phyloP scores from a whole-genome alignment of 2,888 invertebrate species.

The Lordiphosa fenestrarum region DNA sequence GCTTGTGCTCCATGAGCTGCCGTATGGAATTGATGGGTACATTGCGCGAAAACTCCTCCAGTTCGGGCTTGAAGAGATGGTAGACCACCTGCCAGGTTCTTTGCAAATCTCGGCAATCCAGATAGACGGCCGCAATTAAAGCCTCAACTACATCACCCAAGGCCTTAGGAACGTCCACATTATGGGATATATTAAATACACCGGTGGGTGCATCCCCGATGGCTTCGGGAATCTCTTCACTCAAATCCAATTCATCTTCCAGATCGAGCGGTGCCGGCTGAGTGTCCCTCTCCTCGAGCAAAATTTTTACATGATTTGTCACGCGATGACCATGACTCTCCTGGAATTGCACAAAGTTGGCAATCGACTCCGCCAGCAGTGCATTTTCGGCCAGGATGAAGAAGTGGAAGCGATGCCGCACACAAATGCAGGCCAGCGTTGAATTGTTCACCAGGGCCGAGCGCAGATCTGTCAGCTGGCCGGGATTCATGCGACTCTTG shows the following conservation, averaged over 20 bases:
- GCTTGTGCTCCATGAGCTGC: slow-evolving; percentile 90
- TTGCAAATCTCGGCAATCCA: slow-evolving; percentile 89
- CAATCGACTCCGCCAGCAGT: slow-evolving; percentile 80
- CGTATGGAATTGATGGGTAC: slow-evolving; percentile 96
- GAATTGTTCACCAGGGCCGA: slow-evolving; percentile 98
- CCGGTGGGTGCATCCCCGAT: slow-evolving; percentile 7
- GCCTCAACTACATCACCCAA: slow-evolving; percentile 97
- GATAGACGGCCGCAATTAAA: slow-evolving; percentile 92
- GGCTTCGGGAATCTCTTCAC: background rate
- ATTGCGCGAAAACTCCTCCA: slow-evolving; percentile 88
- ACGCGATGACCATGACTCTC: slow-evolving; percentile 71
- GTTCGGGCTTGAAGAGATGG: slow-evolving; percentile 91
- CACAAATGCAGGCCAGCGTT: slow-evolving; percentile 94
- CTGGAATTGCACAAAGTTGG: slow-evolving; percentile 77
- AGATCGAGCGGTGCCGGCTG: slow-evolving; percentile 26
- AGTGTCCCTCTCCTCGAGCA: slow-evolving; percentile 72
- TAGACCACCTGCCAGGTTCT: slow-evolving; percentile 91
- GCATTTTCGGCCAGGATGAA: slow-evolving; percentile 83
- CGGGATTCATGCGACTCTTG: slow-evolving; percentile 86
- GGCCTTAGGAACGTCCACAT: slow-evolving; percentile 92
- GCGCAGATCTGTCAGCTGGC: slow-evolving; percentile 94
- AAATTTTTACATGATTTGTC: slow-evolving; percentile 76
- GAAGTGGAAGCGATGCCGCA: slow-evolving; percentile 92
- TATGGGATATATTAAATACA: slow-evolving; percentile 82
- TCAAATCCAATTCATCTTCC: slow-evolving; percentile 40